Evolutionary conservation across 1,140 invertebrate genomes (phyloP).

Genomic region (Manduca sexta): DNA sequence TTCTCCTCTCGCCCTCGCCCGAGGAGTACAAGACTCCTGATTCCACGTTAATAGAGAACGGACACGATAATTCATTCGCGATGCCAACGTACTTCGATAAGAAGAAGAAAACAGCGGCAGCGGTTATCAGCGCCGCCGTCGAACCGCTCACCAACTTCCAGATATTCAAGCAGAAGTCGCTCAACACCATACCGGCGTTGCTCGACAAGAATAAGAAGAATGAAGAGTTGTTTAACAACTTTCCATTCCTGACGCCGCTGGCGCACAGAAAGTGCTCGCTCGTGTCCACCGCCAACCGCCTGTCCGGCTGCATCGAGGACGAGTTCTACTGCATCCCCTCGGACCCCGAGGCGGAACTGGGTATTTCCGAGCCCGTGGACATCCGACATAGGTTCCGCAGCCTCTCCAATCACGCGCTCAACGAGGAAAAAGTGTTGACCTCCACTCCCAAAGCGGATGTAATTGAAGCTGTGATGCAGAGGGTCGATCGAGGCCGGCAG

Average conservation of each 20-base stretch:
- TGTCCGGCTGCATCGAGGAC: conserved; percentile 63
- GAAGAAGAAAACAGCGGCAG: conserved; percentile 48
- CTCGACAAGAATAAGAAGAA: conserved; percentile 42
- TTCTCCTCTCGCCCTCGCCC: conserved; percentile 32
- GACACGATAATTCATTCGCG: conserved; percentile 45
- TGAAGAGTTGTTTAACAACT: conserved; percentile 68
- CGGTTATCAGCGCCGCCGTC: conserved; percentile 46
- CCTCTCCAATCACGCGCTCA: conserved; percentile 39
- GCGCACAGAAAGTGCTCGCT: conserved; percentile 65
- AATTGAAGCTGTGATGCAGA: conserved; percentile 1
- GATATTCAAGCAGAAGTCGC: conserved; percentile 68
- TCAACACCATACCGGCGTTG: conserved; percentile 64
- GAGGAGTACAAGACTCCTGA: conserved; percentile 61
- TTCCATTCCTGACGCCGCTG: conserved; percentile 71
- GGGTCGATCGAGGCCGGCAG: conserved; percentile 13
- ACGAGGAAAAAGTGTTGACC: conserved; percentile 27
- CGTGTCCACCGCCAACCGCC: conserved; percentile 37
- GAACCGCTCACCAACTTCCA: conserved; percentile 66
- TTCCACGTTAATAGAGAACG: conserved; percentile 33
- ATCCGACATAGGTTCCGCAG: conserved; percentile 44
- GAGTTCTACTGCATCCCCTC: conserved; percentile 65
- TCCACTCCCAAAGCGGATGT: conserved; percentile 35
- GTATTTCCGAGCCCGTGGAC: conserved; percentile 32
- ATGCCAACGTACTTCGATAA: conserved; percentile 69
- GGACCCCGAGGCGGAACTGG: conserved; percentile 43